Evolutionary conservation across 2,797 vertebrate genomes (phyloP).

Genomic region (Remorina albescens): DNA sequence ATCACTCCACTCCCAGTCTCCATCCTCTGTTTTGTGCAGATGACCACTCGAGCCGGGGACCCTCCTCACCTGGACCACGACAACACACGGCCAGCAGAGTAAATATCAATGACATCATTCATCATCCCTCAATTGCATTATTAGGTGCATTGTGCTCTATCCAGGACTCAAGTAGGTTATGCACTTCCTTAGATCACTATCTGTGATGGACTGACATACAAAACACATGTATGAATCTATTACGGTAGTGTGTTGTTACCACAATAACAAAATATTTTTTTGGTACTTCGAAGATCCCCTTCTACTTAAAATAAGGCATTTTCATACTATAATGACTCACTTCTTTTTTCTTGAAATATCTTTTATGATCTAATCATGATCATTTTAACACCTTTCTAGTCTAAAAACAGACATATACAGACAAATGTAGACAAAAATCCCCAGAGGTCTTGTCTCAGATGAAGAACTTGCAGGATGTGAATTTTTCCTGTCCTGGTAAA

Average conservation of each 20-base stretch:
- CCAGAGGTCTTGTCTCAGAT: background rate
- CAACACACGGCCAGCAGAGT: slow-evolving; percentile 14
- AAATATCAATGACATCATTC: background rate
- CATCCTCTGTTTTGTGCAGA: slow-evolving; percentile 97
- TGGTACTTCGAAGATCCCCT: background rate
- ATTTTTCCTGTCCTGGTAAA: background rate
- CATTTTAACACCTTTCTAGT: background rate
- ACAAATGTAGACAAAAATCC: background rate
- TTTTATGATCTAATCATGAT: background rate
- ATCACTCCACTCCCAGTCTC: slow-evolving; percentile 99
- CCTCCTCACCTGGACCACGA: slow-evolving; percentile 89
- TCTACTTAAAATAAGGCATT: background rate
- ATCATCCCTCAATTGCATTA: background rate
- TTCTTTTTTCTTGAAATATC: background rate
- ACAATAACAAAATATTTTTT: background rate
- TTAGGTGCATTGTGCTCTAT: slow-evolving; percentile 14
- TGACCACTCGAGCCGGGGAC: slow-evolving; percentile 97
- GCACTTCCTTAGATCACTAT: background rate
- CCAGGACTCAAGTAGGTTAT: slow-evolving; percentile 15
- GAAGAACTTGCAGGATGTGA: background rate
- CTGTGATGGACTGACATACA: background rate
- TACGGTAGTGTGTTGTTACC: background rate
- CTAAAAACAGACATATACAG: background rate
- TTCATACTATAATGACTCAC: background rate
- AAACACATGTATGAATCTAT: background rate